Conservation (phyloP, 2,113 vertebrate species). For the Monopterus albus region DNA sequence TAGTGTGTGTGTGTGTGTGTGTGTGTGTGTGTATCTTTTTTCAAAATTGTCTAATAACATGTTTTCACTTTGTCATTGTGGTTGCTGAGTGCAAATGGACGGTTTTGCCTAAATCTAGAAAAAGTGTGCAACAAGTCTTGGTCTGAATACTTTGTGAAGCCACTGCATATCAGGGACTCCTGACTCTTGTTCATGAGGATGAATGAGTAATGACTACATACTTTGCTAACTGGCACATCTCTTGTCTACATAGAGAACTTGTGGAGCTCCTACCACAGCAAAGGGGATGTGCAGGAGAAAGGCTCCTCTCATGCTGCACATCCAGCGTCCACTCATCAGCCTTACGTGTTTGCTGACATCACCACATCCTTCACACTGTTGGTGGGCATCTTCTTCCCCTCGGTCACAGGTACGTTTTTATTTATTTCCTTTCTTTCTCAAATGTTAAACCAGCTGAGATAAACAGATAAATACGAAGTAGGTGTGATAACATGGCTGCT, state of each 20-base stretch:
- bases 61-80: too few relatives aligned
- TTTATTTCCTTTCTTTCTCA: neutral
- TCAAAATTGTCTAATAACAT: too few relatives aligned
- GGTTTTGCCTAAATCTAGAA: too few relatives aligned
- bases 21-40: neutral
- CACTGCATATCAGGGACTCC: too few relatives aligned
- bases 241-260: slow-evolving; percentile 83
- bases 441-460: neutral
- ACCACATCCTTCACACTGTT: slow-evolving; percentile 92
- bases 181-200: neutral
- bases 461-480: neutral
- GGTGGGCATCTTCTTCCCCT: slow-evolving; percentile 94
- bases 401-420: slow-evolving; percentile 85
- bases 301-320: slow-evolving; percentile 69
- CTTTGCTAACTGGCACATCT: neutral
- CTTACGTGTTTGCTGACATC: slow-evolving; percentile 90
- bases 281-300: slow-evolving; percentile 89
- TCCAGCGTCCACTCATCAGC: slow-evolving; percentile 74
- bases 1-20: slow-evolving; percentile 39
- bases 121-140: too few relatives aligned
- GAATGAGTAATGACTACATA: neutral
- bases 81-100: too few relatives aligned
- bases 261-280: slow-evolving; percentile 88
- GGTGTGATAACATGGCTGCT: too few relatives aligned
- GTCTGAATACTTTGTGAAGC: too few relatives aligned